Conservation (phyloP, 2,888 invertebrate species). For the Drosophila affinis region DNA sequence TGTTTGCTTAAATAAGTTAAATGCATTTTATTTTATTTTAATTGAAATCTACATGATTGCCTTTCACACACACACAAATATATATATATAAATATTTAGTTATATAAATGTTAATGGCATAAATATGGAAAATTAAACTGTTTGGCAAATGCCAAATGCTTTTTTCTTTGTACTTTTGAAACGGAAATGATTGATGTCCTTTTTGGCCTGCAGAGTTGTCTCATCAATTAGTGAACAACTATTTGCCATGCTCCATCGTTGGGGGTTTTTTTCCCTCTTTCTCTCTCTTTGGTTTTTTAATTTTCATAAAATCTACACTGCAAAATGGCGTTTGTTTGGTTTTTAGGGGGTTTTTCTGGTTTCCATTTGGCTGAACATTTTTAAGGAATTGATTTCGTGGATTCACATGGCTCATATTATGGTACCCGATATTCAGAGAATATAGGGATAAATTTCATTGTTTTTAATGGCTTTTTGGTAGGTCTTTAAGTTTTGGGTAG, state of each 20-base stretch:
- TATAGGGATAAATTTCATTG: no score
- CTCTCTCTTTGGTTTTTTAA: neutral
- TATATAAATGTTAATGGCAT: conserved; percentile 48
- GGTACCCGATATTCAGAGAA: no score
- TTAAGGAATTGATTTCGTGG: neutral
- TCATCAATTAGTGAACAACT: conserved; percentile 16
- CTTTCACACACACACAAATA: conserved; percentile 25
- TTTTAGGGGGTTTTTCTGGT: neutral
- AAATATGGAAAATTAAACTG: conserved; percentile 57
- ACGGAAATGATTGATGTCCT: conserved; percentile 30
- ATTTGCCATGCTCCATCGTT: neutral
- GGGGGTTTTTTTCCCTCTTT: no score
- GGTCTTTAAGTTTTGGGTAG: no score
- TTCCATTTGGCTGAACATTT: neutral
- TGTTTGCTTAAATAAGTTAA: conserved; percentile 35
- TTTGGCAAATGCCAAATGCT: conserved; percentile 12
- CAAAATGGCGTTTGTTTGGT: neutral
- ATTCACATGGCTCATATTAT: neutral
- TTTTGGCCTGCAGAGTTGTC: neutral
- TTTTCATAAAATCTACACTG: neutral
- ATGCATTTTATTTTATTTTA: conserved; percentile 49
- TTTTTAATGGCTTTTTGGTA: no score
- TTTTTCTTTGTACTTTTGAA: conserved; percentile 23
- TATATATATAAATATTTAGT: conserved; percentile 13
- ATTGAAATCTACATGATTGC: conserved; percentile 57